Conservation (phyloP, 92 coral and sea anemone species). For the Zoanthus gigantus region DNA sequence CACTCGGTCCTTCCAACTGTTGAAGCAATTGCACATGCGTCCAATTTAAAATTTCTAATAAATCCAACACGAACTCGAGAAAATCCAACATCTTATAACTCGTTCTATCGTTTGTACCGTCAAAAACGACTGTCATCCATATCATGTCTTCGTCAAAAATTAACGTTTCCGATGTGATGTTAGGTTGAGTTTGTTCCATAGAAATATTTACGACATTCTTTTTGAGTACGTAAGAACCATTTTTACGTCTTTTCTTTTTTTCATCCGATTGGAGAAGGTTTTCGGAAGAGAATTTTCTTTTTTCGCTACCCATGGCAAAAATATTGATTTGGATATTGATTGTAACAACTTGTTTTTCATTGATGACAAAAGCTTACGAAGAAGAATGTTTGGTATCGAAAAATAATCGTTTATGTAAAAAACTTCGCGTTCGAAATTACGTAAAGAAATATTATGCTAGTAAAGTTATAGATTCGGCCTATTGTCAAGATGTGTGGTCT, state of each 20-base stretch:
- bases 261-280: neutral
- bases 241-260: neutral
- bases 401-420: neutral
- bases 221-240: neutral
- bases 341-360: neutral
- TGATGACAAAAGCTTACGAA: neutral
- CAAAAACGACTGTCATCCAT: neutral
- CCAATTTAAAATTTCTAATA: neutral
- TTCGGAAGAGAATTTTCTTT: neutral
- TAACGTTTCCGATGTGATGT: neutral
- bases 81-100: neutral
- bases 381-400: neutral
- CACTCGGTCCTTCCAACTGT: neutral
- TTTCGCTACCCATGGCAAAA: neutral
- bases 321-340: neutral
- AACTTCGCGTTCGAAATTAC: neutral
- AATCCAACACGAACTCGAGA: neutral
- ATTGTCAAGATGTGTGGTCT: neutral
- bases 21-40: neutral
- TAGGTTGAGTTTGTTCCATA: slow-evolving; percentile 10
- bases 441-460: neutral
- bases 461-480: neutral
- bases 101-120: neutral
- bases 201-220: slow-evolving; percentile 8
- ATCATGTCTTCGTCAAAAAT: neutral